Evolutionary conservation across 2,113 vertebrate species (phyloP).

Genomic region (Coracopsis vasa): DNA sequence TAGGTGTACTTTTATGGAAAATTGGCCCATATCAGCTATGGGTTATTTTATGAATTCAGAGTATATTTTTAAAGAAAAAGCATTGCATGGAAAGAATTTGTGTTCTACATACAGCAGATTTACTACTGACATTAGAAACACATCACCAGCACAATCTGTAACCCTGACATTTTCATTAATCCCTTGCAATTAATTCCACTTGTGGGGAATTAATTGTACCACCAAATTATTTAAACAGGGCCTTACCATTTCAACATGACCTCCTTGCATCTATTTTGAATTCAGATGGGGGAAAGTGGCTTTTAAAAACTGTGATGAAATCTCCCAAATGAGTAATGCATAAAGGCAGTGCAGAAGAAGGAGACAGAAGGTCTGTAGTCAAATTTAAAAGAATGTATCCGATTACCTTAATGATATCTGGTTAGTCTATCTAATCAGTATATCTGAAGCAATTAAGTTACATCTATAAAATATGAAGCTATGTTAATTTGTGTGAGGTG

Average conservation of each 20-base stretch:
- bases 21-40: background rate
- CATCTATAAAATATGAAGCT: slow-evolving; percentile 62
- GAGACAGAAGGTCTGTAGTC: slow-evolving; percentile 42
- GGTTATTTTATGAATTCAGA: slow-evolving; percentile 23
- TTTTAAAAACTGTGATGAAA: slow-evolving; percentile 37
- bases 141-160: slow-evolving; percentile 44
- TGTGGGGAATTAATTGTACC: slow-evolving; percentile 52
- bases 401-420: slow-evolving; percentile 51
- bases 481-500: slow-evolving; percentile 3
- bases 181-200: slow-evolving; percentile 55
- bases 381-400: slow-evolving; percentile 15
- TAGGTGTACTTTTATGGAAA: background rate
- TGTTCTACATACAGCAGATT: slow-evolving; percentile 52
- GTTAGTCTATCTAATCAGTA: slow-evolving; percentile 33
- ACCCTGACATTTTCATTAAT: slow-evolving; percentile 65
- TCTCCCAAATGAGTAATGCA: slow-evolving; percentile 28
- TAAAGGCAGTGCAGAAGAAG: background rate
- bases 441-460: slow-evolving; percentile 49
- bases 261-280: background rate
- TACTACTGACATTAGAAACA: slow-evolving; percentile 54
- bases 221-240: slow-evolving; percentile 53
- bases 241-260: slow-evolving; percentile 26
- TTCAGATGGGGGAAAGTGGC: background rate
- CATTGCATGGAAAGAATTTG: slow-evolving; percentile 12
- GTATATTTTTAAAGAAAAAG: slow-evolving; percentile 15